Evolutionary conservation across 2,113 vertebrate species (phyloP).

Genomic region (Lagenorhynchus albirostris): DNA sequence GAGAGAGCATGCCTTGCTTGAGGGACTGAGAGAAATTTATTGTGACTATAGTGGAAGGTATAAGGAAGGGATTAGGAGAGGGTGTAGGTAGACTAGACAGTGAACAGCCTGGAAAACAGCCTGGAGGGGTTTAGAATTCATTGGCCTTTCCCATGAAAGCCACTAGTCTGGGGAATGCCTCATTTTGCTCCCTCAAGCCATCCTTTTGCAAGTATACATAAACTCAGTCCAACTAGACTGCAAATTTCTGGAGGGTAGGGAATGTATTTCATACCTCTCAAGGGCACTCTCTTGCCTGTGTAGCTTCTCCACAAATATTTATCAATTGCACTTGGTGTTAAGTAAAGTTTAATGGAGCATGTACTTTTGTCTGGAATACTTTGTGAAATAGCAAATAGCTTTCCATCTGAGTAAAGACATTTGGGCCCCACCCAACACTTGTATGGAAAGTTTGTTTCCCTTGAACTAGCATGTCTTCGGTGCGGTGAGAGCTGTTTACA

Average conservation of each 20-base stretch:
- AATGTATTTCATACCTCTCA: neutral
- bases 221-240: neutral
- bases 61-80: neutral
- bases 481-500: slow-evolving; percentile 53
- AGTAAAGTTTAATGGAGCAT: slow-evolving; percentile 70
- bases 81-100: neutral
- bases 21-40: neutral
- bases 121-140: neutral
- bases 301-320: slow-evolving; percentile 64
- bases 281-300: neutral
- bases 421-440: slow-evolving; percentile 34
- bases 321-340: slow-evolving; percentile 62
- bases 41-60: neutral
- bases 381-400: slow-evolving; percentile 70
- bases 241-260: neutral
- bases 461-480: slow-evolving; percentile 4
- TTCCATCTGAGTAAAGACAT: slow-evolving; percentile 69
- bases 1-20: neutral
- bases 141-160: neutral
- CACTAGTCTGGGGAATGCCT: neutral
- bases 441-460: slow-evolving; percentile 25
- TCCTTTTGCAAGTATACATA: neutral
- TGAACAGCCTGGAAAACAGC: neutral
- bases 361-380: slow-evolving; percentile 57
- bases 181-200: neutral